A percentile compares a stretch with the other conserved stretches of the same genome.
Conservation (phyloP, 1,140 invertebrate genomes). For the Parasteatoda tepidariorum region DNA sequence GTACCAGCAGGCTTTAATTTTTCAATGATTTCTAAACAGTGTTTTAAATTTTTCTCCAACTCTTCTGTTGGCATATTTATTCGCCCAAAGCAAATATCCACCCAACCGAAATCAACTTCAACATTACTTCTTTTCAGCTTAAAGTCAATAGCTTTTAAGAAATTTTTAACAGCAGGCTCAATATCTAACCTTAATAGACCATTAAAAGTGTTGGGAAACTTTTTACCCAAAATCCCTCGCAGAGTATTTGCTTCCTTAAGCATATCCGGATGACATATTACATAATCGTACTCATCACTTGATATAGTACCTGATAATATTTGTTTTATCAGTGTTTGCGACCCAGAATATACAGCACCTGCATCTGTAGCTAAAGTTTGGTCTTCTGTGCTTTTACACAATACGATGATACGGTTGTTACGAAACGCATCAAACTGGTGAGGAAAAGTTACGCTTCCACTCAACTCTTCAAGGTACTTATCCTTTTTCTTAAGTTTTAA, state of each 20-base stretch:
- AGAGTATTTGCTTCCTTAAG: conserved; percentile 79
- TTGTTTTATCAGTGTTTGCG: conserved; percentile 58
- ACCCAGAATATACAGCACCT: conserved; percentile 60
- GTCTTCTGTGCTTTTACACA: conserved; percentile 62
- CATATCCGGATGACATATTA: conserved; percentile 82
- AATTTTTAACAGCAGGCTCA: conserved; percentile 73
- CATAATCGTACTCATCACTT: conserved; percentile 78
- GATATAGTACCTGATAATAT: conserved; percentile 76
- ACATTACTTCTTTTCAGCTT: conserved; percentile 74
- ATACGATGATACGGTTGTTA: conserved; percentile 55
- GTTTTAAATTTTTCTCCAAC: conserved; percentile 78
- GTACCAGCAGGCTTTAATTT: conserved; percentile 22
- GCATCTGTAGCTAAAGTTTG: conserved; percentile 58
- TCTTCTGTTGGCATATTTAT: conserved; percentile 78
- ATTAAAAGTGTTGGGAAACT: conserved; percentile 77
- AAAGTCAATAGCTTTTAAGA: conserved; percentile 77
- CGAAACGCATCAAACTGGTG: conserved; percentile 48
- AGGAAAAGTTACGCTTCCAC: conserved; percentile 53
- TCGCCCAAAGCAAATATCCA: conserved; percentile 78
- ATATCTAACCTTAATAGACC: conserved; percentile 77
- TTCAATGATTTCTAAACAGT: conserved; percentile 53
- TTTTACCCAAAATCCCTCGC: conserved; percentile 79
- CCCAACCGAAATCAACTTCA: conserved; percentile 77
- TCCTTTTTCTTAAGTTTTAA: conserved; percentile 75
- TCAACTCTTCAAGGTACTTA: conserved; percentile 56